Conservation (phyloP, 2,888 invertebrate species). For the Cephus runcator region DNA sequence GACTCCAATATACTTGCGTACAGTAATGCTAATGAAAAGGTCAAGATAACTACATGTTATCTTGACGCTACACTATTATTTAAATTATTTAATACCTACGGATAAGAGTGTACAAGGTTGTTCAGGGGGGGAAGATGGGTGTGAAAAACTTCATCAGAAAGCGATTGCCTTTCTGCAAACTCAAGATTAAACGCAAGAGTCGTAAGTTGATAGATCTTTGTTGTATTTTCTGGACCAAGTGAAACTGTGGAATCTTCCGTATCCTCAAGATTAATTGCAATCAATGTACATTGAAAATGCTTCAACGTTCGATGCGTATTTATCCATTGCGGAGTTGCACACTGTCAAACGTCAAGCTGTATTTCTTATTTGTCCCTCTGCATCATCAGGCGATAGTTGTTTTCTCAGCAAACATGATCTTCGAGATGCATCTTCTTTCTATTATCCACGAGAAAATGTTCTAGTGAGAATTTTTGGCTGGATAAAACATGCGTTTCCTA, state of each 20-base stretch:
- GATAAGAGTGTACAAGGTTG: conserved; percentile 10
- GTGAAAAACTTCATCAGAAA: conserved; percentile 58
- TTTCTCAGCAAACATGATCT: not conserved
- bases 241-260: not conserved
- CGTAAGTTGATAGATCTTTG: conserved; percentile 34
- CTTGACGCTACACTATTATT: not conserved
- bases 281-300: not conserved
- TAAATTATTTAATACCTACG: not conserved
- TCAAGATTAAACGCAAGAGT: conserved; percentile 50
- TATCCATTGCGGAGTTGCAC: not conserved
- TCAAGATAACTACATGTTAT: not conserved
- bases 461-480: not conserved
- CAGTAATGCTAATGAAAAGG: not conserved
- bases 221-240: not conserved
- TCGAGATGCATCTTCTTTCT: not conserved
- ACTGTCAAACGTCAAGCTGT: not conserved
- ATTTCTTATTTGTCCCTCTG: not conserved
- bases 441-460: not conserved
- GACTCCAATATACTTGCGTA: not conserved
- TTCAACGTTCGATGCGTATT: not conserved
- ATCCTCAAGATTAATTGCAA: not conserved
- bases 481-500: not conserved
- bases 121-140: conserved; percentile 43
- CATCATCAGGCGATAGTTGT: not conserved
- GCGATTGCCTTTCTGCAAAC: conserved; percentile 55